Evolutionary conservation across 2,797 vertebrate genomes (phyloP).

Genomic region (Acrocephalus scirpaceus): DNA sequence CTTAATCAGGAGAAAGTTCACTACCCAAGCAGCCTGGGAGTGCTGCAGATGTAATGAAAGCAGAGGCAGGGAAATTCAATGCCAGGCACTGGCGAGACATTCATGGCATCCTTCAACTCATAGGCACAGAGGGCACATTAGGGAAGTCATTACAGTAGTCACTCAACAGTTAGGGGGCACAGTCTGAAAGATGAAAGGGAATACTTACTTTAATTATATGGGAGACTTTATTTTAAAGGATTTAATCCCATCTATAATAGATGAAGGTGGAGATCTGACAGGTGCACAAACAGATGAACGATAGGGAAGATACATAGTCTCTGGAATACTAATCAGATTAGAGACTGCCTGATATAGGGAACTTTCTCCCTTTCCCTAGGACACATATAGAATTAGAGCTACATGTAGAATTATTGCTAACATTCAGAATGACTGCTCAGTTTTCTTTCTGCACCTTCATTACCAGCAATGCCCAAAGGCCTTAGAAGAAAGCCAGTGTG

Average conservation of each 20-base stretch:
- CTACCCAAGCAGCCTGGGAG: neutral
- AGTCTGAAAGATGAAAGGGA: slow-evolving; percentile 39
- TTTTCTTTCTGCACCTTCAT: neutral
- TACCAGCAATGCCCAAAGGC: neutral
- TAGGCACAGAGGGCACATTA: slow-evolving; percentile 20
- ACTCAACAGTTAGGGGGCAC: neutral
- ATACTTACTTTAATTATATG: slow-evolving; percentile 23
- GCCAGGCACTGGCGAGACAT: neutral
- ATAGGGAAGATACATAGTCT: slow-evolving; percentile 8
- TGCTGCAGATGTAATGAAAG: neutral
- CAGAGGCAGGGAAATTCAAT: neutral
- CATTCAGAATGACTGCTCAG: neutral
- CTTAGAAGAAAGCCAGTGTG: neutral
- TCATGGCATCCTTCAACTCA: neutral
- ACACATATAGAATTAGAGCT: neutral
- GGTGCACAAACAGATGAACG: slow-evolving; percentile 3
- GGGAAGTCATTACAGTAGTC: slow-evolving; percentile 4
- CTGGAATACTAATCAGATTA: slow-evolving; percentile 50
- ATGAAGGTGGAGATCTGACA: slow-evolving; percentile 51
- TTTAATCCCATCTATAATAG: slow-evolving; percentile 42
- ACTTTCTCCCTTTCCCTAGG: neutral
- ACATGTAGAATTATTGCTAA: neutral
- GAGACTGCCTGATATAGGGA: neutral
- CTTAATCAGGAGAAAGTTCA: slow-evolving; percentile 7
- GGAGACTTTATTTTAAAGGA: slow-evolving; percentile 44